These are phyloP conservation scores for Apis cerana DNA, from an alignment of 1,140 invertebrate species.

Conservation along the genomic window DNA sequence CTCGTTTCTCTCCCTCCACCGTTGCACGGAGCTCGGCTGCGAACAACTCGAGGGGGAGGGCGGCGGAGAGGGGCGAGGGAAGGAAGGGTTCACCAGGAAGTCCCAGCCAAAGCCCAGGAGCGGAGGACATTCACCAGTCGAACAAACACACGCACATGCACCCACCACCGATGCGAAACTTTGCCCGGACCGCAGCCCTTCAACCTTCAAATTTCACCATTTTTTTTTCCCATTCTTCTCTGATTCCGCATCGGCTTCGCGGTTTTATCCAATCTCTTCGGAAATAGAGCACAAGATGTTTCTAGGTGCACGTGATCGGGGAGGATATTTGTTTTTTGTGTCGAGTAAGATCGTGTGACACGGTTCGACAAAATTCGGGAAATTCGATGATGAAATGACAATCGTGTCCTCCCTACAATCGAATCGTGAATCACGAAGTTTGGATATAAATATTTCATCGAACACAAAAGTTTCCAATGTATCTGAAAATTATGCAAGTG, in stretches of 20 bases:
- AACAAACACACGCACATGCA: constrained; percentile 32
- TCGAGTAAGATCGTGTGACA: no score
- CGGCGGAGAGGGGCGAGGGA: not conserved
- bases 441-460: no score
- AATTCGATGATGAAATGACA: no score
- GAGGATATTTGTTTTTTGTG: no score
- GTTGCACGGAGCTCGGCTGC: constrained; percentile 5
- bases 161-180: not conserved
- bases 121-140: constrained; percentile 60
- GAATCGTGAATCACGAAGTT: no score
- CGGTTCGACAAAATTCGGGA: no score
- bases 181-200: not conserved
- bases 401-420: no score
- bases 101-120: constrained; percentile 61
- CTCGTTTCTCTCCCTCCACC: constrained; percentile 18
- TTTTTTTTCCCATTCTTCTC: not conserved
- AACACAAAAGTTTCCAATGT: not conserved
- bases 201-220: constrained; percentile 1
- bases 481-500: not conserved
- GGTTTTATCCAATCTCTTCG: no score
- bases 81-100: constrained; percentile 49
- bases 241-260: no score
- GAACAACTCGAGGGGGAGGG: constrained; percentile 13
- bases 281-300: no score
- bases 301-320: no score